Percentiles rank a stretch among this genome's conserved stretches.
These are phyloP conservation scores for Stomatorhinus ivindoensis DNA, from an alignment of 2,113 vertebrate species.

Conservation along the genomic window DNA sequence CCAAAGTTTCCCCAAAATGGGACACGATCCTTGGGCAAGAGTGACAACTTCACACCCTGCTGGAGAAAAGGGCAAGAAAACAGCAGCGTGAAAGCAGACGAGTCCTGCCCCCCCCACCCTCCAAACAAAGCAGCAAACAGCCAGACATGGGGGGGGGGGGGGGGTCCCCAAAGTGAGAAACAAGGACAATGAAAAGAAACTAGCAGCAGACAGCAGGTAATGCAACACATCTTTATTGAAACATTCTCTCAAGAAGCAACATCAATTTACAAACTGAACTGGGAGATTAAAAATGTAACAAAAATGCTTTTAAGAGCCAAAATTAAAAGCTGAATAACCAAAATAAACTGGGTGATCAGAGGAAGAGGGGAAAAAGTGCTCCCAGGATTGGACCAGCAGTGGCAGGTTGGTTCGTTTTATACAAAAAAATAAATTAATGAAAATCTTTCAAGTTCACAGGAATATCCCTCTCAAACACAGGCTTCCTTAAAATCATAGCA, in stretches of 20 bases:
- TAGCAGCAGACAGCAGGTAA: constrained; percentile 45
- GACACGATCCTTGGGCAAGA: background rate
- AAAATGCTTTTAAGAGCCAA: constrained; percentile 46
- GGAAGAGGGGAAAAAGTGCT: constrained; percentile 24
- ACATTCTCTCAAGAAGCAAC: constrained; percentile 61
- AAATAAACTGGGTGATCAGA: constrained; percentile 9
- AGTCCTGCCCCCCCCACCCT: background rate
- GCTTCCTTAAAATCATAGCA: constrained; percentile 40
- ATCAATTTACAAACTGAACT: constrained; percentile 63
- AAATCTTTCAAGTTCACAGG: constrained; percentile 73
- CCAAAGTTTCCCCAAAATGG: background rate
- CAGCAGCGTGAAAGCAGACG: background rate
- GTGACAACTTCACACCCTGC: background rate
- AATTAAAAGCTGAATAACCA: constrained; percentile 40
- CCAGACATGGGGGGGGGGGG: background rate
- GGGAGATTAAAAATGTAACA: constrained; percentile 50
- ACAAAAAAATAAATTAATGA: constrained; percentile 70
- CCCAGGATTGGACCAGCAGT: constrained; percentile 63
- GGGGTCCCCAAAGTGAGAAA: constrained; percentile 8
- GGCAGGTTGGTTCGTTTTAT: constrained; percentile 50
- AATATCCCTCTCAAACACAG: constrained; percentile 55
- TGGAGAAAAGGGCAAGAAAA: background rate
- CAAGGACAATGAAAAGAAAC: constrained; percentile 26
- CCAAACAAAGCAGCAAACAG: constrained; percentile 1
- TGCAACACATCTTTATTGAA: constrained; percentile 73